Evolutionary conservation across 2,888 invertebrate genomes (phyloP).

Genomic region (Philereme vetulata): DNA sequence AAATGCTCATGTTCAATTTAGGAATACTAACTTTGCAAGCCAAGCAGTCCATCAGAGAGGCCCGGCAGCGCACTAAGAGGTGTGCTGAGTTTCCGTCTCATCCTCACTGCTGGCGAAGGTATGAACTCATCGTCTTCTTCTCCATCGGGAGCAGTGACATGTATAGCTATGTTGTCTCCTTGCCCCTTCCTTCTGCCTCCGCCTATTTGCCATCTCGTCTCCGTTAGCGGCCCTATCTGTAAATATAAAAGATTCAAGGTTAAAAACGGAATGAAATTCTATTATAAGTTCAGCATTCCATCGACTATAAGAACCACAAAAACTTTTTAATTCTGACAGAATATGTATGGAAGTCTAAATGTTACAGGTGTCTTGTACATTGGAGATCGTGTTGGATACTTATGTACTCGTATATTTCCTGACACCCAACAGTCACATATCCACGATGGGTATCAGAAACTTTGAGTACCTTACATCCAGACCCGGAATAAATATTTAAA

Average conservation of each 20-base stretch:
- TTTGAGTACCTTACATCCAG: too few relatives aligned
- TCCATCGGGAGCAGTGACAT: slow-evolving; percentile 77
- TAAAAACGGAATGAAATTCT: not conserved
- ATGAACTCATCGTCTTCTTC: slow-evolving; percentile 73
- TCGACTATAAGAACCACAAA: too few relatives aligned
- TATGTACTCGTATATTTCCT: too few relatives aligned
- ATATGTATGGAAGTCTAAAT: too few relatives aligned
- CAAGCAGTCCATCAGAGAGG: slow-evolving; percentile 54
- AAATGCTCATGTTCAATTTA: too few relatives aligned
- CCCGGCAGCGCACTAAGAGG: slow-evolving; percentile 66
- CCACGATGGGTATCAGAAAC: too few relatives aligned
- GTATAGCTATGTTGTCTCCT: slow-evolving; percentile 72
- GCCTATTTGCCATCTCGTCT: slow-evolving; percentile 64
- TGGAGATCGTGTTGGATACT: too few relatives aligned
- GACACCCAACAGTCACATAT: too few relatives aligned
- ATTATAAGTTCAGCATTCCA: too few relatives aligned
- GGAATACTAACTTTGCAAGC: slow-evolving; percentile 34
- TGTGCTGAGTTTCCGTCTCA: slow-evolving; percentile 73
- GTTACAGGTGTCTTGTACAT: too few relatives aligned
- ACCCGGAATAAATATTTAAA: too few relatives aligned
- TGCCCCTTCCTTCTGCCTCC: slow-evolving; percentile 52
- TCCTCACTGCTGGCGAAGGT: slow-evolving; percentile 60
- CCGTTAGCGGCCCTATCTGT: slow-evolving; percentile 74
- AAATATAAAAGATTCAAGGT: slow-evolving; percentile 37
- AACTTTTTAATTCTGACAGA: too few relatives aligned